phyloP scores from a whole-genome alignment of 1,140 invertebrate species.

The Cotesia vestalis region DNA sequence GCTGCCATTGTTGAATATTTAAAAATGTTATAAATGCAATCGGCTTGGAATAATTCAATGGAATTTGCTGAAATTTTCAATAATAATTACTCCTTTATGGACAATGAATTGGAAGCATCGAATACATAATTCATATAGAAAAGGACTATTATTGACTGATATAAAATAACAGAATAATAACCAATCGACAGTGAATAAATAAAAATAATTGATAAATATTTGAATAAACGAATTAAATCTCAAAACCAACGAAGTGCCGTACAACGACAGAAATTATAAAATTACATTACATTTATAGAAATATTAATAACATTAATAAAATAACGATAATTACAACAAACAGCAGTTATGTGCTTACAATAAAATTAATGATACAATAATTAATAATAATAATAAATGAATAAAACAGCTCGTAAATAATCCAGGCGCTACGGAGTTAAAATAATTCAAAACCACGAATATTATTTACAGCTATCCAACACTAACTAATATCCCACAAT shows the following conservation, averaged over 20 bases:
- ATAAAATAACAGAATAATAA: background rate
- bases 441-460: slow-evolving; percentile 58
- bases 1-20: too few relatives aligned
- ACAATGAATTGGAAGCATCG: too few relatives aligned
- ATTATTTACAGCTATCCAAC: slow-evolving; percentile 55
- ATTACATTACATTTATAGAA: background rate
- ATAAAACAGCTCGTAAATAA: slow-evolving; percentile 18
- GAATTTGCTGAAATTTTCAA: slow-evolving; percentile 22
- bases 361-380: background rate
- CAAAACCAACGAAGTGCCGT: slow-evolving; percentile 8
- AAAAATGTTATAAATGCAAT: too few relatives aligned
- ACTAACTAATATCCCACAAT: slow-evolving; percentile 57
- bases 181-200: background rate
- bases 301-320: slow-evolving; percentile 8
- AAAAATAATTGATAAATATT: background rate
- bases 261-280: slow-evolving; percentile 17
- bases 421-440: slow-evolving; percentile 55
- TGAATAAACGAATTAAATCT: slow-evolving; percentile 7
- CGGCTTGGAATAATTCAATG: too few relatives aligned
- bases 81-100: too few relatives aligned
- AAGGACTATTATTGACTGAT: background rate
- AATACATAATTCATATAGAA: too few relatives aligned
- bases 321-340: background rate
- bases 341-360: background rate
- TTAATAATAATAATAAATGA: slow-evolving; percentile 7